Evolutionary conservation across 92 coral and sea anemone species (phyloP).

Genomic region (Zoanthus sociatus): DNA sequence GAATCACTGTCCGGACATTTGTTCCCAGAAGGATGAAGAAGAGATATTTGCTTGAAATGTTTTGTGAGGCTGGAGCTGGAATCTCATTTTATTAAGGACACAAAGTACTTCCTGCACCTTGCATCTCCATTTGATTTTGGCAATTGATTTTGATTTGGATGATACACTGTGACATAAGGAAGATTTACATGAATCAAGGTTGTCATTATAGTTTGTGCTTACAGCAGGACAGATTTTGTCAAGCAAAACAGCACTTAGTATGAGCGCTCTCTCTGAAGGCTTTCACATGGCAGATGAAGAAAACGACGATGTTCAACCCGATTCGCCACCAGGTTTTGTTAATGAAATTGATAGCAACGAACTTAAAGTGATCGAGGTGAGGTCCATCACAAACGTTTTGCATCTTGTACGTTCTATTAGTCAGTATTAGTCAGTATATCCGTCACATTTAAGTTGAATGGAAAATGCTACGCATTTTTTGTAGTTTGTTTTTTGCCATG

Average conservation of each 20-base stretch:
- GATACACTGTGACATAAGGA: not conserved
- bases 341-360: constrained; percentile 89
- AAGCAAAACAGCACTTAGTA: not conserved
- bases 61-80: not conserved
- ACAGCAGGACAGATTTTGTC: constrained; percentile 1
- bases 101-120: not conserved
- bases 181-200: not conserved
- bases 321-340: constrained; percentile 93
- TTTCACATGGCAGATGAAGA: constrained; percentile 53
- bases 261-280: constrained; percentile 20
- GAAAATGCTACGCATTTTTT: too few relatives aligned
- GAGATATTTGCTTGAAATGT: not conserved
- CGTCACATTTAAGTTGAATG: too few relatives aligned
- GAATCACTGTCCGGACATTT: not conserved
- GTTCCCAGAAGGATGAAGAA: constrained; percentile 8
- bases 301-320: constrained; percentile 83
- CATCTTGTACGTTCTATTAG: too few relatives aligned
- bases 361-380: constrained; percentile 81
- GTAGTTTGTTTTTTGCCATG: too few relatives aligned
- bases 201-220: not conserved
- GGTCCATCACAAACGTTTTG: not conserved
- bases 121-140: too few relatives aligned
- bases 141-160: too few relatives aligned
- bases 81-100: not conserved
- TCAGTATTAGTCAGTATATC: too few relatives aligned